Base-by-base conservation (phyloP, 2,113 vertebrate genomes). In the Cyprinodon brontotheroides region DNA sequence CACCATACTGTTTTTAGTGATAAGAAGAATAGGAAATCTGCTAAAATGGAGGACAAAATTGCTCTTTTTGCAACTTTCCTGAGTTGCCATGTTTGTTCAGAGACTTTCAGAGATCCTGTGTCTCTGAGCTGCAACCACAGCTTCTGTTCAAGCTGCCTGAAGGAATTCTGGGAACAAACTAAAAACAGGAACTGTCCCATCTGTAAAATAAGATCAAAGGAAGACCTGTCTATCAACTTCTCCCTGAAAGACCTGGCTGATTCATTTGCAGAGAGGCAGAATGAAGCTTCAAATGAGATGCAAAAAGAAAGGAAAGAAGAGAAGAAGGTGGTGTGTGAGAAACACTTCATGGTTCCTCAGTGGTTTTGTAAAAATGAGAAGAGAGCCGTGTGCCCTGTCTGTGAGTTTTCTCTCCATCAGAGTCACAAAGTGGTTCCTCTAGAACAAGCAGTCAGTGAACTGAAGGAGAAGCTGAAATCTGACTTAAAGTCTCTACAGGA, bases 131-230 rank as follows among this genome's bases (percentile, higher is more conserved):
- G 87, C 79, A 0, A 0, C 77, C 87, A 89, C 75, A 79, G 13
- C 38, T 87, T 87, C 76, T 90, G 86, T 69, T 85, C 59, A 48
- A 83, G 41, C 71, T 90, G 89, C 64, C 75, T 90, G 73, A 5
- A 79, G 2, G 4, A 62, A 8, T 74, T 77, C 73, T 89, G 85
- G 80, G 48, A 59, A 73, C 48, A 85, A 60, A 0, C 68, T 50
- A 4, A 50, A 14, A 83, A 67, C 67, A 81, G 13, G 45, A 83
- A 78, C 29, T 86, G 84, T 83, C 71, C 53, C 0, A 48, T 86
- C 13, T 86, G 82, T 85, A 80, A 83, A 57, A 73, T 15, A 29
- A 29, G 29, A 6, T 69, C 29, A 29, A 29, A 29, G 29, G 29
- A 29, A 29, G 29, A 29, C 29, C n/a, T 0, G 77, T 70, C 3